Conservation (phyloP, 2,797 vertebrate genomes). For the Craterocephalus amniculus region DNA sequence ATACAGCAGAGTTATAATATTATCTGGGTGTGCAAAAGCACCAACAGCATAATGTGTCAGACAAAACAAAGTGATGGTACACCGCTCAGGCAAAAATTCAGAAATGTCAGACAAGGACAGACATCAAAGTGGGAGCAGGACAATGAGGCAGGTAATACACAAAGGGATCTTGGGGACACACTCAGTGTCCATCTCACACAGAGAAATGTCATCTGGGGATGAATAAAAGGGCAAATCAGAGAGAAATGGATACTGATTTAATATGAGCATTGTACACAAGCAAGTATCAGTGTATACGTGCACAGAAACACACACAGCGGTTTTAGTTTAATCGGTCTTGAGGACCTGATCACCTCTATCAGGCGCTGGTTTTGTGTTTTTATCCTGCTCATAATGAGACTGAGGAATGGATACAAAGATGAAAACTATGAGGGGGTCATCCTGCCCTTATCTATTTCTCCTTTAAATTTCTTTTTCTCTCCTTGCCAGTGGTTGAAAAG, state of each 20-base stretch:
- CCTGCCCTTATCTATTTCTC: constrained; percentile 42
- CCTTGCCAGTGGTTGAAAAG: constrained; percentile 26
- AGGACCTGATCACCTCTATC: constrained; percentile 42
- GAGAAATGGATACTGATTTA: constrained; percentile 45
- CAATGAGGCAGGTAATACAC: constrained; percentile 34
- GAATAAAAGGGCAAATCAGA: constrained; percentile 57
- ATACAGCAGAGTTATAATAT: neutral
- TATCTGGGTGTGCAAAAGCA: neutral
- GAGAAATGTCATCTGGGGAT: constrained; percentile 63
- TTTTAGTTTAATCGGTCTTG: constrained; percentile 26
- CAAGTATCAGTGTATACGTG: constrained; percentile 3
- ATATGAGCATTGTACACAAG: constrained; percentile 40
- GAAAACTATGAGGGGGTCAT: constrained; percentile 32
- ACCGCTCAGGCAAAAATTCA: constrained; percentile 16
- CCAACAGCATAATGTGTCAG: neutral
- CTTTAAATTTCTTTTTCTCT: constrained; percentile 8
- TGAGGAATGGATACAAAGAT: constrained; percentile 43
- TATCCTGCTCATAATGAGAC: constrained; percentile 51
- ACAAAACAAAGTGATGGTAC: constrained; percentile 1
- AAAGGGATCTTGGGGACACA: constrained; percentile 40
- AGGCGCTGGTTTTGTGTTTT: constrained; percentile 45
- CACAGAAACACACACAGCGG: constrained; percentile 8
- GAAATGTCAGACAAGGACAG: constrained; percentile 59
- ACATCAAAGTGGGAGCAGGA: constrained; percentile 34
- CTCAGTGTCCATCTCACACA: constrained; percentile 31